These are phyloP conservation scores for Muscina levida DNA, from an alignment of 2,888 invertebrate genomes.

Conservation along the genomic window DNA sequence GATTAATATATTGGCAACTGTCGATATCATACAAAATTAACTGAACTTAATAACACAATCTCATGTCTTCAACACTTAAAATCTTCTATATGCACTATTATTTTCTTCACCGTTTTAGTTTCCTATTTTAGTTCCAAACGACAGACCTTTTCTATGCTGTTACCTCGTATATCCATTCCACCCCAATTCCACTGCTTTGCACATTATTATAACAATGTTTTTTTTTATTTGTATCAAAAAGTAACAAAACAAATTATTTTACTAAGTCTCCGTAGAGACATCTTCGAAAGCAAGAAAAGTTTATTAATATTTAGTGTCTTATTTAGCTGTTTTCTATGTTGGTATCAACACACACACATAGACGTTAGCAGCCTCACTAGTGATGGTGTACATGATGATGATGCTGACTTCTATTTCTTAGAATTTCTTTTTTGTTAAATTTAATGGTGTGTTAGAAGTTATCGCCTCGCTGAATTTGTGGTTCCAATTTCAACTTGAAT, in stretches of 20 bases:
- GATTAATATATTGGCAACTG: no score
- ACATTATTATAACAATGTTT: slow-evolving; percentile 31
- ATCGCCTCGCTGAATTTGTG: slow-evolving; percentile 16
- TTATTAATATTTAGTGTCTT: slow-evolving; percentile 24
- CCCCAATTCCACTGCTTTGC: slow-evolving; percentile 1
- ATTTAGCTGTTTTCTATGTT: slow-evolving; percentile 16
- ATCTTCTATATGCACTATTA: no score
- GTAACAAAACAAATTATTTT: background rate
- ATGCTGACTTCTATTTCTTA: slow-evolving; percentile 16
- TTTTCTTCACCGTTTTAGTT: no score
- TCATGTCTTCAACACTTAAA: no score
- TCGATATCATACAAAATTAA: no score
- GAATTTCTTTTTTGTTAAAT: no score
- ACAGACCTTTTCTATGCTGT: no score
- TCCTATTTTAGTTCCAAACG: no score
- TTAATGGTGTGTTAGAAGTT: slow-evolving; percentile 38
- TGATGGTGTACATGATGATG: slow-evolving; percentile 19
- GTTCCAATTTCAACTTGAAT: background rate
- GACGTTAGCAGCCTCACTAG: no score
- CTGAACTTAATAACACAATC: no score
- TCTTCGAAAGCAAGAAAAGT: background rate
- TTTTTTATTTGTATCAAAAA: background rate
- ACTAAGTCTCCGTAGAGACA: background rate
- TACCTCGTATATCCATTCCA: no score
- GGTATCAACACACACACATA: slow-evolving; percentile 10